These are phyloP conservation scores for Liparis tanakae DNA, from an alignment of 2,797 vertebrate genomes.

Conservation along the genomic window DNA sequence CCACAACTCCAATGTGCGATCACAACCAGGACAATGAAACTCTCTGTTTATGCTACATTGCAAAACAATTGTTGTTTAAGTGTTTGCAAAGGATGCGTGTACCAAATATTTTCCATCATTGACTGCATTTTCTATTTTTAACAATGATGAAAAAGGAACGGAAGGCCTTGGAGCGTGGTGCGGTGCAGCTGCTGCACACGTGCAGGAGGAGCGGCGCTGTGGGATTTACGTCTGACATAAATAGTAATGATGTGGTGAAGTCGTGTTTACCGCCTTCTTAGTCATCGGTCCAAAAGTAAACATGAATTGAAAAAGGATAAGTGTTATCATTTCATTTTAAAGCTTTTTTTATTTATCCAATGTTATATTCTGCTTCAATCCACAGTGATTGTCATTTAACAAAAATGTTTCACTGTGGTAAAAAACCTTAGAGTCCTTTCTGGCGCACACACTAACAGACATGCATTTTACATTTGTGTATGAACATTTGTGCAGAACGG, in stretches of 20 bases:
- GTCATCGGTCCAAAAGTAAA: background rate
- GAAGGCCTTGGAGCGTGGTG: background rate
- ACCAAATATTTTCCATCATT: background rate
- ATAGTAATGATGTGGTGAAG: background rate
- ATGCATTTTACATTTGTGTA: background rate
- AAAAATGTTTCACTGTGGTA: no score
- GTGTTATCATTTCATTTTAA: no score
- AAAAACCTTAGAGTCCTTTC: background rate
- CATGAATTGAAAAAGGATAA: background rate
- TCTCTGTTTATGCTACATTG: background rate
- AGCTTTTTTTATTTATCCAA: no score
- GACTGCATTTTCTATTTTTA: background rate
- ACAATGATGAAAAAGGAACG: background rate
- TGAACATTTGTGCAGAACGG: background rate
- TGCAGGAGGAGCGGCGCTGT: no score
- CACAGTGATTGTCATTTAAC: no score
- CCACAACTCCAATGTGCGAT: constrained; percentile 9
- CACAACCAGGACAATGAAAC: constrained; percentile 12
- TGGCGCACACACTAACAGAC: background rate
- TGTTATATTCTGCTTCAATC: no score
- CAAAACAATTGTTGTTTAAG: background rate
- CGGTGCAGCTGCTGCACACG: no score
- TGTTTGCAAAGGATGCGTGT: background rate
- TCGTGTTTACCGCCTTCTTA: background rate
- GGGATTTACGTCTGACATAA: no score